Base-by-base conservation (phyloP, 2,888 invertebrate genomes). In the Eristalis intricaria region DNA sequence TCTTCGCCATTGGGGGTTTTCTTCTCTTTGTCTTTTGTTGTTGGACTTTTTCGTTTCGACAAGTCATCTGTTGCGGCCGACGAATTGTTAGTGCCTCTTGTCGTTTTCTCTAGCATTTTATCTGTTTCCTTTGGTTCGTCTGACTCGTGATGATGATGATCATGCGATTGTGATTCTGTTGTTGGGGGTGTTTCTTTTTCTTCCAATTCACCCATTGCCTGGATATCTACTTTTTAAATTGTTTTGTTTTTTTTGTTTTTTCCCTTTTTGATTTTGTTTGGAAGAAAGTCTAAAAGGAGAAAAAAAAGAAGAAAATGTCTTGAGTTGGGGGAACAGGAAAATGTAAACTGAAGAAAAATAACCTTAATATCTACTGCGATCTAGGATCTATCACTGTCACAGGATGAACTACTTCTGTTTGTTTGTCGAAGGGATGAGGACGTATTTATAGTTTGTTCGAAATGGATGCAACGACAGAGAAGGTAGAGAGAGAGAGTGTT, bases 41-140 rank as follows among this genome's bases (percentile, higher is more conserved):
- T 89, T 3, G 91, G 90, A 78, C 90, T 91, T 19, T 90, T 90
- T 22, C 90, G 89, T 40, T 90, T 90, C 0, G 89, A 80, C 22
- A 82, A 86, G 11, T 87, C 66, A 89, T 89, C 79, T 69, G 61
- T 66, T 71, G 74, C 74, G 32, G 32, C 3, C n/a, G 82, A 61
- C 22, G 89, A 58, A 23, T 76, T 79, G 8, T 40, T 75, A 5
- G 74, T 65, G 35, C 89, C 65, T 40, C 8, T 8, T 50, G 83
- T 83, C 8, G 88, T 78, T 43, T 86, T 84, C 15, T 73, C 73
- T 13, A 93, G 89, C 92, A 93, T 92, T 91, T 93, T 93, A 88
- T 93, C 93, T 23, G 93, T 93, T 90, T 93, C 93, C 89, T 92
- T 93, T 68, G 93, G 92, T 89, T 93, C 93, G 26, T 93, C 93